Evolutionary conservation across 2,797 vertebrate genomes (phyloP), one percentile per base, ranked within the genome.

Genomic region (Anguilla marmorata): DNA sequence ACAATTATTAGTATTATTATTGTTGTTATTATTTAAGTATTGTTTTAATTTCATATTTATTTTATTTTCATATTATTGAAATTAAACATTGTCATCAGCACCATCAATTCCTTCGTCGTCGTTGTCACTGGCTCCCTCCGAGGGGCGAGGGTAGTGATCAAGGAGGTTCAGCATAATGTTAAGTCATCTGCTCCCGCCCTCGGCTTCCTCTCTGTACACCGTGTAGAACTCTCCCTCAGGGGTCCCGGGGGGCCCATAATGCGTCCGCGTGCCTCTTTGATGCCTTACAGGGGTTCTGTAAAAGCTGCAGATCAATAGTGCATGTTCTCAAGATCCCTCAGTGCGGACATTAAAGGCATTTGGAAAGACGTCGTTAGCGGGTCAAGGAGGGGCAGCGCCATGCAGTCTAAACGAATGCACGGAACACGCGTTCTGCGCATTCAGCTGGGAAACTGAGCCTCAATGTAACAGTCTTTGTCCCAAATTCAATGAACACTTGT

Each of bases 231-330:
- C 86, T 86, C 80, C 85, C 83, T 74, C 63, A 79, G 24, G 52
- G 0, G 0, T 27, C 88, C 87, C 27, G 5, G 54, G 2, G 54
- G 60, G 52, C 16, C 54, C 50, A 7, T 0, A 80, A 5, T 0
- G 82, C 27, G 52, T 41, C 89, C 63, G 84, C 58, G 72, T 89
- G 86, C 76, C 84, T 76, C 87, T 88, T 88, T 88, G 86, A 88
- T 88, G 86, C 82, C 56, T 84, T 82, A 69, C 86, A 85, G 85
- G 41, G 45, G 72, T 60, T 87, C 87, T 63, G 87, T 83, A 69
- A 87, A 74, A 54, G 60, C 86, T 76, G 30, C 86, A 90, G 86
- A 90, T 90, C 89, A 90, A 90, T 87, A 89, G 72, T 79, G 37
- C 79, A 48, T 85, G 60, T 89, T 89, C 88, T 84, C 74, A 60